A percentile compares a stretch with the other conserved stretches of the same genome.
Conservation (phyloP, 2,797 vertebrate species). For the Loris lydekkerianus region DNA sequence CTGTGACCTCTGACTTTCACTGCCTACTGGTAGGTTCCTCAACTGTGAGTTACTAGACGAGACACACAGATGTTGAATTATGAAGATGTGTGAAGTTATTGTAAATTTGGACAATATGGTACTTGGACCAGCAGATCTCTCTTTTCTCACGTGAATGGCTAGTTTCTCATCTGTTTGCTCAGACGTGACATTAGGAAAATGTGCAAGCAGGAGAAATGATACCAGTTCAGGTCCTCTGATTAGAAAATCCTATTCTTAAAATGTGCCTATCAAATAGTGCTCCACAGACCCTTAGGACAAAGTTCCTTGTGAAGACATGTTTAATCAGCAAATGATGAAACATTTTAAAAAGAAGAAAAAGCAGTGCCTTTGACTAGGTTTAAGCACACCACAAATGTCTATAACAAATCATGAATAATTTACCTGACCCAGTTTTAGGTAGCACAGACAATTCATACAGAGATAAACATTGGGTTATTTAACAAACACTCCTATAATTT, state of each 20-base stretch:
- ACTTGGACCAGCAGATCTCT: background rate
- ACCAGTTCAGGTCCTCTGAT: background rate
- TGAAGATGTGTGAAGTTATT: background rate
- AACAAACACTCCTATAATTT: background rate
- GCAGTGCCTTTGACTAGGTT: background rate
- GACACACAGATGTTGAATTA: background rate
- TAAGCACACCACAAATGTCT: slow-evolving; percentile 32
- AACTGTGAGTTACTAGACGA: background rate
- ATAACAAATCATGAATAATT: slow-evolving; percentile 36
- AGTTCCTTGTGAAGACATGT: background rate
- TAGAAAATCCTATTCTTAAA: background rate
- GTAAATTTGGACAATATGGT: rapidly evolving
- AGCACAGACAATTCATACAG: slow-evolving; percentile 24
- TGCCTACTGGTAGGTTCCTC: background rate
- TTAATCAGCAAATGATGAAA: background rate
- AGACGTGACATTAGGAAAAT: background rate
- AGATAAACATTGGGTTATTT: slow-evolving; percentile 6
- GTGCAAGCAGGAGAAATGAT: background rate
- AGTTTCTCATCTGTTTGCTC: background rate
- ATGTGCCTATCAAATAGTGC: background rate
- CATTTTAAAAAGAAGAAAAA: background rate
- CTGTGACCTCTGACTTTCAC: background rate
- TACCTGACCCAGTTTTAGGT: slow-evolving; percentile 55
- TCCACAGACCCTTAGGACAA: background rate
- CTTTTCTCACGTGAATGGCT: background rate